A percentile compares a stretch with the other conserved stretches of the same genome.
Evolutionary conservation across 1,140 invertebrate genomes (phyloP).

Genomic region (Papilio polytes): DNA sequence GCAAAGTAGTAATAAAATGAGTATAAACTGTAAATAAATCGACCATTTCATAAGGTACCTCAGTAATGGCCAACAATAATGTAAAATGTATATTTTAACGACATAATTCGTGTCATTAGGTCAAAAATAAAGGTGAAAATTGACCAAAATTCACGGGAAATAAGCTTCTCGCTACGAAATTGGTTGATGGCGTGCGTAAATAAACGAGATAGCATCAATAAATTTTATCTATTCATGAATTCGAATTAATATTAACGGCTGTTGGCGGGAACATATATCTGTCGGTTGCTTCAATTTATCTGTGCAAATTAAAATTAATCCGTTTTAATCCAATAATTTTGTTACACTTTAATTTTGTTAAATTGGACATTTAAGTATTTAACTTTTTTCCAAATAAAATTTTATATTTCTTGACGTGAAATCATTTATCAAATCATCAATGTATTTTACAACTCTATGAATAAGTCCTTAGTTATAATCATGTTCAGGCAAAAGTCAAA

Average conservation of each 20-base stretch:
- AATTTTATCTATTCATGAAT: conserved; percentile 21
- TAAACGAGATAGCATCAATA: conserved; percentile 12
- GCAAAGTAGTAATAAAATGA: too few relatives aligned
- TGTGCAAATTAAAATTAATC: not conserved
- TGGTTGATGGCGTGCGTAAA: conserved; percentile 5
- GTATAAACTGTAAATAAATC: not conserved
- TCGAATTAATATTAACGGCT: not conserved
- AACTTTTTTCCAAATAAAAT: too few relatives aligned
- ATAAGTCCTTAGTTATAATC: not conserved
- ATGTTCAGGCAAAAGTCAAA: not conserved
- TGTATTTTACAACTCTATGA: not conserved
- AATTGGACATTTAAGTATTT: too few relatives aligned
- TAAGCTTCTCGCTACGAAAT: not conserved
- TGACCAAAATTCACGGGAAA: not conserved
- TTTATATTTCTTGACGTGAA: too few relatives aligned
- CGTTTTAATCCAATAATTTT: not conserved
- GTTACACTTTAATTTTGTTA: too few relatives aligned
- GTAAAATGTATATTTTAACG: not conserved
- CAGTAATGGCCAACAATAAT: not conserved
- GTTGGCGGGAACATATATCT: not conserved
- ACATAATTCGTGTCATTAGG: not conserved
- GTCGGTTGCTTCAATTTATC: not conserved
- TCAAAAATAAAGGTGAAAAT: conserved; percentile 4
- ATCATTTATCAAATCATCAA: too few relatives aligned
- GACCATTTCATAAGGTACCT: not conserved